Evolutionary conservation across 2,888 invertebrate genomes (phyloP).

Genomic region (Argynnis bischoffii): DNA sequence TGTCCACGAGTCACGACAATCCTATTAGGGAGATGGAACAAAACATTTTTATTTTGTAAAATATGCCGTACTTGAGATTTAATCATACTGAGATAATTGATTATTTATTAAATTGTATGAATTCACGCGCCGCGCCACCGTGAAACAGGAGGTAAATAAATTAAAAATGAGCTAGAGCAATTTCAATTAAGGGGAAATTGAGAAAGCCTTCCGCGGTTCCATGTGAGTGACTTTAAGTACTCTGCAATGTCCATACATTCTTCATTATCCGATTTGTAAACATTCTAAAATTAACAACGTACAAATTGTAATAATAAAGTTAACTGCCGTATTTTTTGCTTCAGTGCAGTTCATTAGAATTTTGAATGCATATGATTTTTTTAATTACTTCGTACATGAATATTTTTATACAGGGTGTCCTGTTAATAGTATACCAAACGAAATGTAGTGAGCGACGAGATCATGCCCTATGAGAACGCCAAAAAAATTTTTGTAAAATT

Average conservation of each 20-base stretch:
- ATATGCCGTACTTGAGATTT: slow-evolving; percentile 53
- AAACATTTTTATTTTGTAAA: slow-evolving; percentile 24
- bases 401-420: too few species aligned
- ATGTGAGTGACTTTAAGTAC: slow-evolving; percentile 40
- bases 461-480: too few species aligned
- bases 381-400: too few species aligned
- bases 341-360: background rate
- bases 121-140: slow-evolving; percentile 60
- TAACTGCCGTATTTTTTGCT: background rate
- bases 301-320: background rate
- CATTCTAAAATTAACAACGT: slow-evolving; percentile 17
- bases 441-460: too few species aligned
- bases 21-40: slow-evolving; percentile 12
- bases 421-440: too few species aligned
- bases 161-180: slow-evolving; percentile 72
- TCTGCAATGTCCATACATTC: too few species aligned
- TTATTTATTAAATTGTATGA: slow-evolving; percentile 71
- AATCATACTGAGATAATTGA: slow-evolving; percentile 72
- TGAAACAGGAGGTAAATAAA: slow-evolving; percentile 76
- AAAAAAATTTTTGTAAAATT: too few species aligned
- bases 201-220: slow-evolving; percentile 52
- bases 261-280: slow-evolving; percentile 23
- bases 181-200: slow-evolving; percentile 72
- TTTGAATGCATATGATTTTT: too few species aligned
- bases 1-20: slow-evolving; percentile 11